Conservation (phyloP, 2,797 vertebrate genomes). For the Pyrocephalus nanus region DNA sequence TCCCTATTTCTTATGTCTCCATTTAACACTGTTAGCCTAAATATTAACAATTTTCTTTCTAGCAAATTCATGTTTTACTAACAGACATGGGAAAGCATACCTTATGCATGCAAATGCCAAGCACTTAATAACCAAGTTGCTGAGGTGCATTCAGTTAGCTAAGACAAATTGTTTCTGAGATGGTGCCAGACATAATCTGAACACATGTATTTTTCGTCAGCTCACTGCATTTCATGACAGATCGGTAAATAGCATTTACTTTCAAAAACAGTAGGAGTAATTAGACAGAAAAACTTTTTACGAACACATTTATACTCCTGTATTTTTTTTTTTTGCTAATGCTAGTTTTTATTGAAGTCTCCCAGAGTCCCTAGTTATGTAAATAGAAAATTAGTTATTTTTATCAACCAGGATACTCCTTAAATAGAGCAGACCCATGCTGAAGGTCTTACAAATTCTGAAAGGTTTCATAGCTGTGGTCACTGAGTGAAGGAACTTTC, state of each 20-base stretch:
- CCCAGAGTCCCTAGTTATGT: not conserved
- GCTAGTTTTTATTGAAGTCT: not conserved
- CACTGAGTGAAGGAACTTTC: not conserved
- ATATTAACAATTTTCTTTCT: not conserved
- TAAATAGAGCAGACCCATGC: not conserved
- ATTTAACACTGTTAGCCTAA: not conserved
- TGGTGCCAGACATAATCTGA: not conserved
- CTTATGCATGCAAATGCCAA: not conserved
- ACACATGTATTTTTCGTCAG: not conserved
- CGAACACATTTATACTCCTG: not conserved
- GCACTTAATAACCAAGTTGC: not conserved
- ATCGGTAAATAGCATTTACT: not conserved
- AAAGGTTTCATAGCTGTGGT: not conserved
- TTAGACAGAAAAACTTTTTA: not conserved
- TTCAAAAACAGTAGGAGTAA: not conserved
- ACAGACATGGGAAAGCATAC: not conserved
- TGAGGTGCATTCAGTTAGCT: not conserved
- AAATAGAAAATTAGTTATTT: not conserved
- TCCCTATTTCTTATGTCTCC: not conserved
- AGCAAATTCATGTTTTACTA: not conserved
- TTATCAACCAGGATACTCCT: fast-evolving
- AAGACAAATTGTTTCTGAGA: not conserved
- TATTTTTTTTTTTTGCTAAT: not conserved
- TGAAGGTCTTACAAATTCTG: not conserved
- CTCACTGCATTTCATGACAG: not conserved